Evolutionary conservation across 2,113 vertebrate genomes (phyloP), one percentile per base, ranked within the genome.

Genomic region (Meriones unguiculatus): DNA sequence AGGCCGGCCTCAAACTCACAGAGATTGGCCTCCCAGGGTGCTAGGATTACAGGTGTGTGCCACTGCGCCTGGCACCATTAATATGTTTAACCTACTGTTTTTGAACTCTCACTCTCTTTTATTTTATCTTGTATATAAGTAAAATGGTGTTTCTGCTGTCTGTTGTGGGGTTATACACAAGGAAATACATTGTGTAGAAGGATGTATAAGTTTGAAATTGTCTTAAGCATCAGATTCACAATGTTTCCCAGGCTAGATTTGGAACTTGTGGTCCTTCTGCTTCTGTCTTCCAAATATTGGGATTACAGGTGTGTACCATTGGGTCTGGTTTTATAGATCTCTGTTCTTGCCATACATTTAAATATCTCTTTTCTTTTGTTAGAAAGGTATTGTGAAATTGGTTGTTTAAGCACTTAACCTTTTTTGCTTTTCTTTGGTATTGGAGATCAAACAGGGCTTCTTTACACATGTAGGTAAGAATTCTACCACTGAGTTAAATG

Each of bases 161-260:
- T 91, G 90, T 88, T 95, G 28, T n/a, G 13, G 85, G 85, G 28
- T 94, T 89, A 46, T 96, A 88, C 92, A 46, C 57, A 91, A 84
- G 87, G 70, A 94, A 97, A 96, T 41, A 30, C 54, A 95, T 32
- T 93, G 80, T 9, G 15, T 95, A 80, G 73, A 93, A 77, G 77
- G n/a, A 70, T 89, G 20, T 35, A 62, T 38, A 94, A 93, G 70
- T 95, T 70, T 70, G 54, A 84, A 54, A 80, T 52, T 73, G 67
- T 91, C 70, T 24, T 38, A 14, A 95, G 75, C 14, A 82, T 89
- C 9, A 86, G 3, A 86, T 7, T 86, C 25, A 12, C 41, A 32
- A 46, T 85, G 62, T 32, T 86, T 67, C 24, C 25, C 24, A 85
- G 28, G 9, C 62, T 67, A 28, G 62, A 32, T 28, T 86, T 86